Percentiles rank a stretch among this genome's conserved stretches.
Evolutionary conservation across 2,113 vertebrate genomes (phyloP).

Genomic region (Pelmatolapia mariae): DNA sequence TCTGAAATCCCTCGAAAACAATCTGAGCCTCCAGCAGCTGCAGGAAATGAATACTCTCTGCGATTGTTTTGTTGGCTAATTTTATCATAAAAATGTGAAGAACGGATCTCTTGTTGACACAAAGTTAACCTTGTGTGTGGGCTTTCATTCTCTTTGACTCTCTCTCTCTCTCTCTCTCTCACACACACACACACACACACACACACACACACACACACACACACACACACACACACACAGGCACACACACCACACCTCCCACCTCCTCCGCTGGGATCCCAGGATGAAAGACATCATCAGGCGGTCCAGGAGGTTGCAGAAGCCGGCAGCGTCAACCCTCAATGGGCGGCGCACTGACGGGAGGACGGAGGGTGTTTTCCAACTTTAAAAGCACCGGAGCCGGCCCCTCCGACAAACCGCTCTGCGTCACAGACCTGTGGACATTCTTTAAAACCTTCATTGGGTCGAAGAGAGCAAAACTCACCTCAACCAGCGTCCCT

Average conservation of each 20-base stretch:
- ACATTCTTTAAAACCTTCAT: slow-evolving; percentile 63
- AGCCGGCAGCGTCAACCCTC: slow-evolving; percentile 74
- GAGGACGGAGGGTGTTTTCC: slow-evolving; percentile 83
- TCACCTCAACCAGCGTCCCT: slow-evolving; percentile 23
- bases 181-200: background rate
- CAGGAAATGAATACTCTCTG: background rate
- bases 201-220: background rate
- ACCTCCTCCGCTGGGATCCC: slow-evolving; percentile 57
- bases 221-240: background rate
- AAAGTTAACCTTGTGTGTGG: background rate
- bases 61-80: background rate
- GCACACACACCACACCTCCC: background rate
- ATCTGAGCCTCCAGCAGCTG: background rate
- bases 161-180: background rate
- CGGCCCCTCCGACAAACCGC: slow-evolving; percentile 70
- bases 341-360: slow-evolving; percentile 76
- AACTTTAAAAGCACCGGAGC: slow-evolving; percentile 88
- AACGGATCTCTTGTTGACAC: background rate
- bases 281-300: slow-evolving; percentile 39
- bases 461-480: slow-evolving; percentile 23
- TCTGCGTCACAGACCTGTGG: slow-evolving; percentile 81
- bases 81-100: background rate
- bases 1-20: background rate
- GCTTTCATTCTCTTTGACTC: background rate
- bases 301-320: slow-evolving; percentile 61